Base-by-base conservation (phyloP, 2,113 vertebrate species). In the Panthera uncia region DNA sequence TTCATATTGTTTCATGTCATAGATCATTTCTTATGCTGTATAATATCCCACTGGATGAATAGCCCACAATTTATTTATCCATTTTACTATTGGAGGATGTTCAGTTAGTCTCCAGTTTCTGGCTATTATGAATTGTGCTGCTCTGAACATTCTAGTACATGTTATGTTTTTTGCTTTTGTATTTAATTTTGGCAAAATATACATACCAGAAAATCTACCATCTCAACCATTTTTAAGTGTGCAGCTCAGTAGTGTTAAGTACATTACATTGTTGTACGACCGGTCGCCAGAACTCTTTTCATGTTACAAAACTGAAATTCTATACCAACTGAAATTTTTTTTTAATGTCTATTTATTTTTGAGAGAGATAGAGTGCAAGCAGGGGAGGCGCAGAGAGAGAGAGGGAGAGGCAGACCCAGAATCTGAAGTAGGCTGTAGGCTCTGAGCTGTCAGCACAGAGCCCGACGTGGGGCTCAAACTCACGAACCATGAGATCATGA, bases 281-380 rank as follows among this genome's bases (percentile, higher is more conserved):
- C 73, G 31, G 45, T 71, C 33, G 78, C 74, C 23, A 81, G 31
- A 85, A 31, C 66, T 74, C n/a, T 71, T 94, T 61, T 87, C 45
- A 83, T 78, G 68, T 94, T 80, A n/a, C 23, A 74, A 91, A 95
- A 63, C 68, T 63, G 33, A 68, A 87, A 81, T 36, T 93, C 31
- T 79, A 12, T 29, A 16, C 7, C 12, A 84, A 80, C 45, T 45
- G 45, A 45, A 45, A 45, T 9, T 45, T 45, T 45, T 45, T 45
- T 45, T 45, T 9, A 45, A 45, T 45, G 45, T 45, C 45, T 45
- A 45, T 45, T 45, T 45, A 9, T 45, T 45, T 45, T 45, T 45
- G 45, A 45, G 45, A 45, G 45, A 45, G 45, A 45, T 8, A 45
- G 45, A 45, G 45, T 45, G 7, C 45, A 45, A 45, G 45, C 45